phyloP scores from a whole-genome alignment of 2,113 vertebrate genomes.

The Malaclemys terrapin region DNA sequence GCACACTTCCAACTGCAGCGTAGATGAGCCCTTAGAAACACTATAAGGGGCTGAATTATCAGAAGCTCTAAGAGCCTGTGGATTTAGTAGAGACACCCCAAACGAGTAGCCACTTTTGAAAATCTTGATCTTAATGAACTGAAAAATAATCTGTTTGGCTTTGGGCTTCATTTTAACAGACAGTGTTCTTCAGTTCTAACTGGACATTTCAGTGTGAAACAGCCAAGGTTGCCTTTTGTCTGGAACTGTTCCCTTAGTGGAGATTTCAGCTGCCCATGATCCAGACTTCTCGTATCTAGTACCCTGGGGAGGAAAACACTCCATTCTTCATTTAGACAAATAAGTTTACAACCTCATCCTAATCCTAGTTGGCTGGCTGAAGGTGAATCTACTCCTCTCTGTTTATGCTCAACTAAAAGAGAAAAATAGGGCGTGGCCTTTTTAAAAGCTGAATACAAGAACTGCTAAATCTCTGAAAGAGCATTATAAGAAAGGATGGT shows the following conservation, averaged over 20 bases:
- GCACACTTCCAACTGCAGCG: neutral
- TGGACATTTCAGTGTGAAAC: neutral
- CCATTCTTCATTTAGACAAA: neutral
- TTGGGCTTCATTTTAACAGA: neutral
- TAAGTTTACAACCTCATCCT: neutral
- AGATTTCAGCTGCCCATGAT: neutral
- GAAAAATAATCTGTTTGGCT: neutral
- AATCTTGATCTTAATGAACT: neutral
- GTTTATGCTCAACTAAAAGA: neutral
- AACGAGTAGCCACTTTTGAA: neutral
- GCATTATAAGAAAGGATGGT: neutral
- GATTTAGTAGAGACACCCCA: neutral
- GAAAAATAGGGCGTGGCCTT: neutral
- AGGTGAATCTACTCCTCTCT: neutral
- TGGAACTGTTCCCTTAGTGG: neutral
- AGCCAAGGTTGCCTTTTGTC: neutral
- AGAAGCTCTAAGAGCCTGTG: neutral
- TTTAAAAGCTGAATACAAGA: neutral
- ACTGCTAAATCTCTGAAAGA: neutral
- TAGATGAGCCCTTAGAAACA: neutral
- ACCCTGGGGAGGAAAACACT: neutral
- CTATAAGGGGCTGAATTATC: neutral
- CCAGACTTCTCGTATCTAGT: neutral
- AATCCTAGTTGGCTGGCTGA: neutral
- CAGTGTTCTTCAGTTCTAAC: neutral